Conservation (phyloP, 1,140 invertebrate genomes). For the Calephelis virginiensis region DNA sequence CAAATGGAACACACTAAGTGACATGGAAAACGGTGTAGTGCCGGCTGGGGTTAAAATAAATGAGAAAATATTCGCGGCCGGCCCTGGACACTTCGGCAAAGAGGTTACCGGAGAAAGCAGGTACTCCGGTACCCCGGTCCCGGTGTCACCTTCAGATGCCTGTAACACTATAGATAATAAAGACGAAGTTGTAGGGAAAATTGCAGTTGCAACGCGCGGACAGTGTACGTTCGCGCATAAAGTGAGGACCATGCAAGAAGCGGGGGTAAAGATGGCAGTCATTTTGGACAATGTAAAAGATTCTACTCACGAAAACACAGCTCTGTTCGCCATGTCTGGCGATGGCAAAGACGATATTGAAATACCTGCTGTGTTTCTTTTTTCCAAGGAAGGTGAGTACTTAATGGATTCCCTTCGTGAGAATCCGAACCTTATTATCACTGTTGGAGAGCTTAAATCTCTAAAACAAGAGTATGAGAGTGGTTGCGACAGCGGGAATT, state of each 20-base stretch:
- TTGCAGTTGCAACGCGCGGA: conserved; percentile 92
- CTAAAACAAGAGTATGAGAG: conserved; percentile 44
- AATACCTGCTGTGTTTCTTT: conserved; percentile 96
- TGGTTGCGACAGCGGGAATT: conserved; percentile 44
- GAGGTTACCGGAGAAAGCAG: conserved; percentile 82
- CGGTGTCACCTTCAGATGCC: conserved; percentile 79
- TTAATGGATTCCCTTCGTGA: conserved; percentile 80
- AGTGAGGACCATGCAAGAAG: conserved; percentile 89
- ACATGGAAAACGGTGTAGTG: conserved; percentile 60
- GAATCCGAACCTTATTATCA: conserved; percentile 76
- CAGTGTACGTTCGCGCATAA: conserved; percentile 98
- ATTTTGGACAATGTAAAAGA: conserved; percentile 92
- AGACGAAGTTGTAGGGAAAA: conserved; percentile 83
- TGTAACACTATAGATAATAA: conserved; percentile 85
- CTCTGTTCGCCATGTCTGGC: conserved; percentile 97
- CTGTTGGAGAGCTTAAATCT: conserved; percentile 74
- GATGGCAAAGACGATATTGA: conserved; percentile 92
- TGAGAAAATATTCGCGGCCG: conserved; percentile 83
- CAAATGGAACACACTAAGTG: conserved; percentile 86
- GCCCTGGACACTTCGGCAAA: conserved; percentile 94
- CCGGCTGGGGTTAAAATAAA: conserved; percentile 50
- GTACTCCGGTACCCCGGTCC: conserved; percentile 81
- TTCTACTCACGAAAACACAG: conserved; percentile 84
- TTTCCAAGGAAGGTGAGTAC: conserved; percentile 85
- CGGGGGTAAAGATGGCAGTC: conserved; percentile 91